Evolutionary conservation across 1,140 invertebrate genomes (phyloP).

Genomic region (Ctenoplectra terminalis): DNA sequence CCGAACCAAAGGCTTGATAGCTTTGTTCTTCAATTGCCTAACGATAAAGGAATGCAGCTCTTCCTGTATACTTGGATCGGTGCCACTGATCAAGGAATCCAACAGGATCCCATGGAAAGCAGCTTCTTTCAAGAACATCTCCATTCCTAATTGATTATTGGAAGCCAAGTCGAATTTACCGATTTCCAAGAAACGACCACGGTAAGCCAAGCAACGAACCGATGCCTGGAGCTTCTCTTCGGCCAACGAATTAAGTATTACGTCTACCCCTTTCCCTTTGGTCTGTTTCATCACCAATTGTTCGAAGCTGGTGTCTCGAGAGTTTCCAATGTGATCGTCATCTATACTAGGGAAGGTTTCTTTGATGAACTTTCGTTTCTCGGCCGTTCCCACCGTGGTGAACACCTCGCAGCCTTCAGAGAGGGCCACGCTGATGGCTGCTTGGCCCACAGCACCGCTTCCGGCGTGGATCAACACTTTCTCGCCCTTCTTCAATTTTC

Average conservation of each 20-base stretch:
- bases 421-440: conserved; percentile 89
- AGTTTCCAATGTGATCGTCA: conserved; percentile 89
- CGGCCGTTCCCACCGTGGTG: conserved; percentile 87
- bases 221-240: conserved; percentile 91
- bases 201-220: conserved; percentile 88
- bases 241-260: conserved; percentile 91
- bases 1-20: conserved; percentile 80
- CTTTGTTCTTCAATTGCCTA: conserved; percentile 83
- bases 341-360: conserved; percentile 86
- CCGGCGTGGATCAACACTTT: conserved; percentile 90
- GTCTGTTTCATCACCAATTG: conserved; percentile 86
- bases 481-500: conserved; percentile 85
- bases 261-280: conserved; percentile 87
- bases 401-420: conserved; percentile 87
- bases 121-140: conserved; percentile 91
- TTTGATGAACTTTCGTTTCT: conserved; percentile 88
- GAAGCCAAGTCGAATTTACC: conserved; percentile 89
- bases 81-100: conserved; percentile 84
- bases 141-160: conserved; percentile 87
- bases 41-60: conserved; percentile 74
- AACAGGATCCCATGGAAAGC: conserved; percentile 90
- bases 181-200: conserved; percentile 90
- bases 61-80: conserved; percentile 72
- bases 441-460: conserved; percentile 90
- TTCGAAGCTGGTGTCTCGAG: conserved; percentile 88